Conservation (phyloP, 2,113 vertebrate genomes). For the Callopanchax toddi region DNA sequence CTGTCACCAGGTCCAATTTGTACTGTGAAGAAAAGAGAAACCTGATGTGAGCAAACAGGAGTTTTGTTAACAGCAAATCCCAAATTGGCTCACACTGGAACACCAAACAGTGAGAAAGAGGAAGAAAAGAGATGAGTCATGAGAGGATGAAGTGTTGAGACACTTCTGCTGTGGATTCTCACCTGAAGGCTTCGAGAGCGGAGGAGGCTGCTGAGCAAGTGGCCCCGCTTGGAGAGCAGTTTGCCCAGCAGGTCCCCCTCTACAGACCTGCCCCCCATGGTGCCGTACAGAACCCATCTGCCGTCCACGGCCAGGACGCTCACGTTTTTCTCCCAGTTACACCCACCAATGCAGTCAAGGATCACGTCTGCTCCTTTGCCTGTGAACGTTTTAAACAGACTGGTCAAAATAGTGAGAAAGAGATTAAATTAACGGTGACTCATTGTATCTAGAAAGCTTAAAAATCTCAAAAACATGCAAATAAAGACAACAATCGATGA, state of each 20-base stretch:
- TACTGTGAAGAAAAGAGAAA: constrained; percentile 71
- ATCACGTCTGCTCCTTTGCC: constrained; percentile 85
- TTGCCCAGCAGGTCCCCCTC: constrained; percentile 82
- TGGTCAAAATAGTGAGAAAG: no score
- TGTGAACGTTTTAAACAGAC: constrained; percentile 42
- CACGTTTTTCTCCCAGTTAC: constrained; percentile 86
- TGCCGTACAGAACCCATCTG: constrained; percentile 86
- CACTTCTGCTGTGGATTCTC: constrained; percentile 9
- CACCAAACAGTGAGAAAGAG: not conserved
- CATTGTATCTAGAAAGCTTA: no score
- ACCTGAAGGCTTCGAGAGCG: constrained; percentile 83
- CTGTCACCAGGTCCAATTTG: constrained; percentile 82
- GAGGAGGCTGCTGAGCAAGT: constrained; percentile 81
- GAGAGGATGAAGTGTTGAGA: not conserved
- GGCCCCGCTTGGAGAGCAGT: constrained; percentile 84
- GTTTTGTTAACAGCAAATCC: not conserved
- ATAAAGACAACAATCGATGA: no score
- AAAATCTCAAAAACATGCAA: no score
- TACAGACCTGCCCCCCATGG: constrained; percentile 79
- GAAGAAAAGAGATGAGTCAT: no score
- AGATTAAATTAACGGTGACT: no score
- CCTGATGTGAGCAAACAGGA: no score
- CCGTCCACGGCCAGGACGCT: constrained; percentile 81
- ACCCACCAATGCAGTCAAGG: constrained; percentile 84
- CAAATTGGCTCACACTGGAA: not conserved